Conservation (phyloP, 2,113 vertebrate genomes). For the Choloepus hoffmanni region DNA sequence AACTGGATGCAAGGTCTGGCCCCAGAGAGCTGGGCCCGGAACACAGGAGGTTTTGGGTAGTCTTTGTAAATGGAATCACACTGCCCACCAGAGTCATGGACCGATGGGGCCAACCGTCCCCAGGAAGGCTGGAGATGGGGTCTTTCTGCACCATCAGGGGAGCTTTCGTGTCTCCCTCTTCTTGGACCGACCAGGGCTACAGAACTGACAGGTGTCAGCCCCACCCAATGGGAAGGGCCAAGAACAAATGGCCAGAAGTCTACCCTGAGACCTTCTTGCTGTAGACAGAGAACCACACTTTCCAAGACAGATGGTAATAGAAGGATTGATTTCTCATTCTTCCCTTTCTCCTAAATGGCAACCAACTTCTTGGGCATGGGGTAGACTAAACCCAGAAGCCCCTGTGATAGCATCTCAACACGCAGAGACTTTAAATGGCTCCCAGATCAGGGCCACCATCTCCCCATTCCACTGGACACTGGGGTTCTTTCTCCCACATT, state of each 20-base stretch:
- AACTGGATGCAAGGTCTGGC: not conserved
- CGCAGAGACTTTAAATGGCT: not conserved
- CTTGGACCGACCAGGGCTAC: rapidly evolving
- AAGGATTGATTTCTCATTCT: not conserved
- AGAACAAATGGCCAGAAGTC: not conserved
- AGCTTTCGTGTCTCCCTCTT: rapidly evolving
- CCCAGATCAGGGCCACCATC: not conserved
- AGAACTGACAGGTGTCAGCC: too few species aligned
- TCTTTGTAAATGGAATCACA: not conserved
- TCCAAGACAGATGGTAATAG: not conserved
- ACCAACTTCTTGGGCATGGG: not conserved
- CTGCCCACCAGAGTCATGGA: not conserved
- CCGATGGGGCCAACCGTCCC: rapidly evolving
- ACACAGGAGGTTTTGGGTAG: not conserved
- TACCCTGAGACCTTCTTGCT: not conserved
- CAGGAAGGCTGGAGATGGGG: rapidly evolving
- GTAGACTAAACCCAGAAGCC: not conserved
- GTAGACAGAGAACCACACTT: not conserved
- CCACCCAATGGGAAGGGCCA: not conserved
- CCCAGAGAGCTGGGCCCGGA: not conserved
- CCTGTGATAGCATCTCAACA: not conserved
- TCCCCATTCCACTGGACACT: not conserved
- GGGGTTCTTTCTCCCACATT: not conserved
- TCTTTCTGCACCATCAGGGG: not conserved
- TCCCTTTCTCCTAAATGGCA: not conserved